Evolutionary conservation across 2,797 vertebrate genomes (phyloP), one percentile per base, ranked within the genome.

Genomic region (Pangasius djambal): DNA sequence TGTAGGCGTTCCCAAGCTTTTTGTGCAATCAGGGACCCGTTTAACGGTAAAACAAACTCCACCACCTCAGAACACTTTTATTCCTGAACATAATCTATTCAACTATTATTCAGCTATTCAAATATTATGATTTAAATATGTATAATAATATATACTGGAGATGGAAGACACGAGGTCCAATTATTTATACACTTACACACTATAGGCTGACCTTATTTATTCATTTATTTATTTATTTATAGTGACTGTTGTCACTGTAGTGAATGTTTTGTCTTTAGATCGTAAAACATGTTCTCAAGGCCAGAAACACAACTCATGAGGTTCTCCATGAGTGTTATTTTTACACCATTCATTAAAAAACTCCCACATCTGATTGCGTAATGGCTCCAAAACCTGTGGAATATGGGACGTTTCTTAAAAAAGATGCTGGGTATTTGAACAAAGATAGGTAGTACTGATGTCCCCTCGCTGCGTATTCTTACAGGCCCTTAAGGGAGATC

Each of bases 31-130:
- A 18, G 48, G 28, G 28, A 78, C n/a, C 48, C 2, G 15, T 78
- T 78, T 77, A 77, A n/a, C 44, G 25, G 8, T 74, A 44, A 44
- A 74, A 75, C 74, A 75, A 48, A 77, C 50, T 50, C 44, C 74
- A 48, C 40, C 77, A 28, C 50, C 31, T 78, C n/a, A 10, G 55
- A 12, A 59, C 31, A 37, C 31, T 57, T 34, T 57, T 37, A 81
- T 81, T 12, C 57, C 16, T 48, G 40, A 75, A 75, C 44, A 75
- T 48, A 74, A 40, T 74, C 20, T 48, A 48, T 48, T 48, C 72
- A 63, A 12, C 10, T 44, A 22, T 25, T 22, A 44, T 40, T 48
- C 44, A 48, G 7, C 44, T 18, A 18, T 55, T 55, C 22, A 61
- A 22, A 22, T 44, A 22, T 25, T 25, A 74, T 40, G 13, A 34